Conservation (phyloP, 2,113 vertebrate species). For the Cyanistes caeruleus region DNA sequence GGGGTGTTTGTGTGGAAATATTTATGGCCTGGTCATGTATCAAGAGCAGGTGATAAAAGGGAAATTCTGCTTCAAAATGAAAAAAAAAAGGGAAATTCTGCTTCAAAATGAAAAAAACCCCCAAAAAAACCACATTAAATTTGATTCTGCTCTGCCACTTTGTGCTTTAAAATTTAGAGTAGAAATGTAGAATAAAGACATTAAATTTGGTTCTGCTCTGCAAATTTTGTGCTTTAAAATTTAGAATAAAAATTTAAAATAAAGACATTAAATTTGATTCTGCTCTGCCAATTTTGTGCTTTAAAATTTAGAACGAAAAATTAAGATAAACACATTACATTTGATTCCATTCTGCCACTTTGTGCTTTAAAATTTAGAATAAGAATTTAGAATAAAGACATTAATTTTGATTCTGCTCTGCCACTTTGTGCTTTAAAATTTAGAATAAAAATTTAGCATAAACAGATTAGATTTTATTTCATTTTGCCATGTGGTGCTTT, state of each 20-base stretch:
- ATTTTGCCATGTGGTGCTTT: neutral
- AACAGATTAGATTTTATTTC: neutral
- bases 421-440: neutral
- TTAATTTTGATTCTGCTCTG: rapidly evolving
- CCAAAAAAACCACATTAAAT: neutral
- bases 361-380: no score
- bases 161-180: neutral
- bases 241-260: neutral
- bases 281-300: neutral
- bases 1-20: rapidly evolving
- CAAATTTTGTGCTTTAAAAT: neutral
- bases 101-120: no score
- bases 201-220: neutral
- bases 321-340: no score
- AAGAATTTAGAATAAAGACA: neutral
- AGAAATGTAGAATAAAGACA: no score
- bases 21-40: no score
- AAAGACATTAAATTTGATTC: neutral
- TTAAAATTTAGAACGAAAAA: no score
- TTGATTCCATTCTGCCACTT: no score
- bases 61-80: neutral
- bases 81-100: no score
- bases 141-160: neutral
- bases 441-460: neutral
- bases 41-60: neutral